Conservation (phyloP, 2,113 vertebrate genomes). For the Girardinichthys multiradiatus region DNA sequence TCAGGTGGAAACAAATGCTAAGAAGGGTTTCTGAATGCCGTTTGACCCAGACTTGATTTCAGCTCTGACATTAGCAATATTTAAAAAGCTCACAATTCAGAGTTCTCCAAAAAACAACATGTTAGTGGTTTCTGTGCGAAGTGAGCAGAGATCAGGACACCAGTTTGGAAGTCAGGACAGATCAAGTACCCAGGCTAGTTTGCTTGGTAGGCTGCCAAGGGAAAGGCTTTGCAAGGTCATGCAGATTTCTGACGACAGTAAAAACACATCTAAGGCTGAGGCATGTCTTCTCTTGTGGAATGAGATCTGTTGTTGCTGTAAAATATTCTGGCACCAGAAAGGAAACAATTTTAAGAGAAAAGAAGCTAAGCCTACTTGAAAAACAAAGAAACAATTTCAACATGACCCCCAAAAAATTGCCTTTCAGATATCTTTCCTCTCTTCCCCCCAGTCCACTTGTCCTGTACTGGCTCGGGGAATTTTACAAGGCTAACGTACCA, state of each 20-base stretch:
- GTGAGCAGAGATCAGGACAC: constrained; percentile 37
- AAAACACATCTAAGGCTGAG: constrained; percentile 78
- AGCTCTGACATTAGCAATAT: constrained; percentile 37
- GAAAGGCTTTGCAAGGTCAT: constrained; percentile 59
- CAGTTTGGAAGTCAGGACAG: constrained; percentile 30
- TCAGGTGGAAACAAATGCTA: constrained; percentile 16
- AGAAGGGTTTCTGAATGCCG: constrained; percentile 20
- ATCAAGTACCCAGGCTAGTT: constrained; percentile 57
- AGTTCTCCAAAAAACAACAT: constrained; percentile 38
- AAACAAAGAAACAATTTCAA: not conserved
- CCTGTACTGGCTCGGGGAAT: constrained; percentile 46
- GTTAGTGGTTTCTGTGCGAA: constrained; percentile 75
- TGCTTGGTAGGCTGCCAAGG: constrained; percentile 55
- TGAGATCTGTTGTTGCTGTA: constrained; percentile 67
- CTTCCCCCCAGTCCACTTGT: constrained; percentile 10
- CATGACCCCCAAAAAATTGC: constrained; percentile 6
- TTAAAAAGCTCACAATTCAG: constrained; percentile 38
- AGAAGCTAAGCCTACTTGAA: constrained; percentile 39
- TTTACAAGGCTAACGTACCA: constrained; percentile 63
- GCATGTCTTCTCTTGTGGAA: constrained; percentile 71
- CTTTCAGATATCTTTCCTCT: constrained; percentile 30
- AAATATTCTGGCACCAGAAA: constrained; percentile 64
- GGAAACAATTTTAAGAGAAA: constrained; percentile 33
- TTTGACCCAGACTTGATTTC: constrained; percentile 47
- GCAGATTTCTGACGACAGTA: constrained; percentile 44